Base-by-base conservation (phyloP, 2,113 vertebrate species). In the Sarotherodon lohbergeri region DNA sequence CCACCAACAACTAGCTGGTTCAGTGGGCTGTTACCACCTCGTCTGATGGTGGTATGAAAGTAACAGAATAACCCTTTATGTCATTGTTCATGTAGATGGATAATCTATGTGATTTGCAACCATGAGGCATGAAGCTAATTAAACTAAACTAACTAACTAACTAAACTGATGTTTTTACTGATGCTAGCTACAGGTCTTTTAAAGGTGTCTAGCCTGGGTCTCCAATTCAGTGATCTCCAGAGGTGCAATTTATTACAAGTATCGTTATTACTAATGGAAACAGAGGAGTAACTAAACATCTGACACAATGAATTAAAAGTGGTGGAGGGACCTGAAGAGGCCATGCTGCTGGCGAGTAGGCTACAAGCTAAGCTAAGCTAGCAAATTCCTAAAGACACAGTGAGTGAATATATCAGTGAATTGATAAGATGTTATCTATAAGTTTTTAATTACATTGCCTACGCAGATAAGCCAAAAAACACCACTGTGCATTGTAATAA, bases 41-140 rank as follows among this genome's bases (percentile, higher is more conserved):
- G 1, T 0, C 11, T 19, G 41, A 29, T 76, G 24, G 24, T 29
- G 71, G 14, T 22, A 29, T 76, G 8, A 11, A 48, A 29, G 27
- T 27, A 76, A 29, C 9, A 66, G 61, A 36, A 36, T 7, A 66
- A 36, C 61, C 32, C 2, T 66, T 66, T 66, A 66, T 66, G 61
- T 66, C 32, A 66, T 66, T 66, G 32, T 4, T 36, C 61, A 66
- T 66, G 17, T n/a, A 3, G 2, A n/a, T 63, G 59, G 17, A 63
- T 36, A 36, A 76, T 29, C 13, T 43, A 46, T 43, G 16, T 12
- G 3, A 76, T 48, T 48, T 76, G 29, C 41, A 48, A 48, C 41
- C 14, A 76, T 48, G 63, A 41, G 12, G 41, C 22, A 22, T 43
- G 71, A 48, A 27, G 22, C 24, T 27, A 27, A 27, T 27, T 27